Percentiles rank a stretch among this genome's conserved stretches.
Conservation (phyloP, 2,113 vertebrate genomes). For the Tenrec ecaudatus region DNA sequence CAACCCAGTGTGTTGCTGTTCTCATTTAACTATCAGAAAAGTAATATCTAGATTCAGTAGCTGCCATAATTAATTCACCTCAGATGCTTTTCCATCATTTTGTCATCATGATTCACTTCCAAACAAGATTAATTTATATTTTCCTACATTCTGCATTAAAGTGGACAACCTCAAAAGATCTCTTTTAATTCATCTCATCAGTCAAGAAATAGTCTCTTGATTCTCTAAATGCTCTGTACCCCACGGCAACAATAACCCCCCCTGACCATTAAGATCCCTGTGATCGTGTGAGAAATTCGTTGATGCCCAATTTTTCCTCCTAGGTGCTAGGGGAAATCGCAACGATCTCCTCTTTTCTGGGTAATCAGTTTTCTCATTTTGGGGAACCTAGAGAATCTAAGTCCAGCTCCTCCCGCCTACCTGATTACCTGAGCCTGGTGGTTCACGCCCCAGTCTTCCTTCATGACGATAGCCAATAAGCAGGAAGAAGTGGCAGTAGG, state of each 20-base stretch:
- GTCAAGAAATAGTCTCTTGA: constrained; percentile 12
- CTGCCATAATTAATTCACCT: constrained; percentile 52
- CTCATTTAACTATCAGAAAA: constrained; percentile 61
- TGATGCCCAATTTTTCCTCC: neutral
- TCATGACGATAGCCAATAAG: too few species aligned
- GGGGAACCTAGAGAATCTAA: neutral
- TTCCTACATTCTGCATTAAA: neutral
- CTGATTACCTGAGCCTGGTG: too few species aligned
- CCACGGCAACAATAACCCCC: neutral
- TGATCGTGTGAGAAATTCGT: constrained; percentile 34
- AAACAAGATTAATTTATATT: constrained; percentile 25
- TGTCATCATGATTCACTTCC: too few species aligned
- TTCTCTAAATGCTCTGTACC: neutral
- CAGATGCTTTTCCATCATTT: neutral
- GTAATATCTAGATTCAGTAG: constrained; percentile 54
- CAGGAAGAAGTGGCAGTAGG: too few species aligned
- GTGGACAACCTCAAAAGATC: neutral
- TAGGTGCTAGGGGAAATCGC: neutral
- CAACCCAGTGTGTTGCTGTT: constrained; percentile 16
- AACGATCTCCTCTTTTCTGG: neutral
- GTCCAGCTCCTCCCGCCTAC: too few species aligned
- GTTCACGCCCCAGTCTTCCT: too few species aligned
- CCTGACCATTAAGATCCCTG: neutral
- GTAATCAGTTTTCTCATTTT: neutral
- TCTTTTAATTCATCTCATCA: neutral